These are phyloP conservation scores for Micromys minutus DNA, from an alignment of 2,113 vertebrate genomes.

Conservation along the genomic window DNA sequence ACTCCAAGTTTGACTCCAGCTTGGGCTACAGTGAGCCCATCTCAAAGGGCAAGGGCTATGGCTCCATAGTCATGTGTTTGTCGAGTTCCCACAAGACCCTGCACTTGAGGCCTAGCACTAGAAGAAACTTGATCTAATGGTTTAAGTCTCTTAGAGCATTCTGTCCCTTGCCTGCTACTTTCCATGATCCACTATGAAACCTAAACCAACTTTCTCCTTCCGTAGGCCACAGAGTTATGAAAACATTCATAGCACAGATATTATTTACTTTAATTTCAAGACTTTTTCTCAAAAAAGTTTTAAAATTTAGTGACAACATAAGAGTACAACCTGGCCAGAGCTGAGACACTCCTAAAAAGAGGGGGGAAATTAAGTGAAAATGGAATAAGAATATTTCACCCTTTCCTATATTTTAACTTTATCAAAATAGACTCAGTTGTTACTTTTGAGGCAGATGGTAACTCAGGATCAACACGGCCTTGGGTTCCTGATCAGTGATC, in stretches of 20 bases:
- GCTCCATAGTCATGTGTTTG: background rate
- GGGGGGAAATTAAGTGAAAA: too few relatives aligned
- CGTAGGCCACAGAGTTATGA: background rate
- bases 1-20: too few relatives aligned
- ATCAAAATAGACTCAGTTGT: too few relatives aligned
- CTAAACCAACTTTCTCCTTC: conserved; percentile 28
- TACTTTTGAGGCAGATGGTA: too few relatives aligned
- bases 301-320: too few relatives aligned
- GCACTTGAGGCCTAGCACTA: too few relatives aligned
- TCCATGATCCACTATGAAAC: background rate
- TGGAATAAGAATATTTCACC: too few relatives aligned
- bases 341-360: too few relatives aligned
- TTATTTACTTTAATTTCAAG: too few relatives aligned
- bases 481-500: conserved; percentile 23
- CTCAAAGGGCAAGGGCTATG: background rate
- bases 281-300: too few relatives aligned
- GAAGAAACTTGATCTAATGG: background rate
- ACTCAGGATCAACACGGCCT: background rate
- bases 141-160: background rate
- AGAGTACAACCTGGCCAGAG: too few relatives aligned
- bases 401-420: too few relatives aligned
- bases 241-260: background rate
- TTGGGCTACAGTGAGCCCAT: background rate
- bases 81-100: background rate
- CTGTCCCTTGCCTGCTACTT: background rate